A percentile compares a stretch with the other conserved stretches of the same genome.
Evolutionary conservation across 2,888 invertebrate genomes (phyloP).

Genomic region (Galeruca laticollis): DNA sequence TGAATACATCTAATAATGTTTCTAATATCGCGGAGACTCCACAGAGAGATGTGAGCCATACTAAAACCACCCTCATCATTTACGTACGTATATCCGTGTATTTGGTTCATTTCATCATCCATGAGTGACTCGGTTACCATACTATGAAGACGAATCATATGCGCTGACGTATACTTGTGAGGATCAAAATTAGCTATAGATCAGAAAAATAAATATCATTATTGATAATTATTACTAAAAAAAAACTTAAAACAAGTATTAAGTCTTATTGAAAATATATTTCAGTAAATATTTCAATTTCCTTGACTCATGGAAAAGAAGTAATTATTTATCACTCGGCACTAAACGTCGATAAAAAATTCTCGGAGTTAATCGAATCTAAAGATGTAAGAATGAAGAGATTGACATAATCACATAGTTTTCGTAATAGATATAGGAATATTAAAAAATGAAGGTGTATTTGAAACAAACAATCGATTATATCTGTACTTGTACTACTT

Average conservation of each 20-base stretch:
- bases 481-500: no score
- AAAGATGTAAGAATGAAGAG: no score
- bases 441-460: no score
- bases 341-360: no score
- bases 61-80: slow-evolving; percentile 87
- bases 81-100: slow-evolving; percentile 86
- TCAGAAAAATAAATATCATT: slow-evolving; percentile 75
- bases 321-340: no score
- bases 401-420: no score
- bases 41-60: slow-evolving; percentile 85
- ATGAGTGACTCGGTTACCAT: slow-evolving; percentile 86
- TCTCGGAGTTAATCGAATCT: no score
- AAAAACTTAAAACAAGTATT: not conserved
- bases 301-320: no score
- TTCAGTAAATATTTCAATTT: no score
- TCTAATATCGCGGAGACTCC: slow-evolving; percentile 84
- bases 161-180: slow-evolving; percentile 75
- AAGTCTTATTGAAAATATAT: no score
- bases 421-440: no score
- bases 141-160: slow-evolving; percentile 88
- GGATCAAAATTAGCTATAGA: slow-evolving; percentile 76
- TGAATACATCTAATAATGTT: slow-evolving; percentile 84
- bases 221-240: slow-evolving; percentile 23
- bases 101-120: slow-evolving; percentile 87
- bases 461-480: no score